Evolutionary conservation across 2,113 vertebrate species (phyloP).

Genomic region (Albula goreensis): DNA sequence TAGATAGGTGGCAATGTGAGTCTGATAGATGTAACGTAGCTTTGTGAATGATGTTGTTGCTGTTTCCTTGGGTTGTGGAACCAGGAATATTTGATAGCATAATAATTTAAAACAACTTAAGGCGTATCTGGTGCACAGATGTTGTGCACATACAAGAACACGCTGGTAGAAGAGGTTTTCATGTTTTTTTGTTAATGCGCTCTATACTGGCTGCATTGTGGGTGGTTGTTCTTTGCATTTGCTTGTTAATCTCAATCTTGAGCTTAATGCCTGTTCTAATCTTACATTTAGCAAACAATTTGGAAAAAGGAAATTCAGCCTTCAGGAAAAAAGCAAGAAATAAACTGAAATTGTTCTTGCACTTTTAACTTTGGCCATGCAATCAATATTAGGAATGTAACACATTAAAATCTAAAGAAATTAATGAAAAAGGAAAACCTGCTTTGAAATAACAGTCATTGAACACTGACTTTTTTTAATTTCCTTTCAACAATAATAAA

Average conservation of each 20-base stretch:
- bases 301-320: conserved; percentile 19
- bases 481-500: conserved; percentile 39
- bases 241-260: conserved; percentile 43
- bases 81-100: conserved; percentile 44
- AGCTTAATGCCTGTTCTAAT: conserved; percentile 39
- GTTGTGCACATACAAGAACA: conserved; percentile 37
- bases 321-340: conserved; percentile 28
- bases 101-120: conserved; percentile 47
- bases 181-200: conserved; percentile 30
- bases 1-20: conserved; percentile 65
- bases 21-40: conserved; percentile 66
- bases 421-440: conserved; percentile 36
- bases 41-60: conserved; percentile 68
- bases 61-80: conserved; percentile 50
- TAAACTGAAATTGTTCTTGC: conserved; percentile 13
- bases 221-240: conserved; percentile 52
- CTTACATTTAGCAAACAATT: conserved; percentile 37
- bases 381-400: conserved; percentile 31
- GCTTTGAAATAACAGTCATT: conserved; percentile 51
- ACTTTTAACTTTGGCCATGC: conserved; percentile 22
- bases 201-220: conserved; percentile 36
- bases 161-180: conserved; percentile 30
- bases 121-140: conserved; percentile 30
- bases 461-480: conserved; percentile 36
- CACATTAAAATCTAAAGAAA: conserved; percentile 33